These are phyloP conservation scores for Achlya flavicornis DNA, from an alignment of 2,888 invertebrate genomes.

Conservation along the genomic window DNA sequence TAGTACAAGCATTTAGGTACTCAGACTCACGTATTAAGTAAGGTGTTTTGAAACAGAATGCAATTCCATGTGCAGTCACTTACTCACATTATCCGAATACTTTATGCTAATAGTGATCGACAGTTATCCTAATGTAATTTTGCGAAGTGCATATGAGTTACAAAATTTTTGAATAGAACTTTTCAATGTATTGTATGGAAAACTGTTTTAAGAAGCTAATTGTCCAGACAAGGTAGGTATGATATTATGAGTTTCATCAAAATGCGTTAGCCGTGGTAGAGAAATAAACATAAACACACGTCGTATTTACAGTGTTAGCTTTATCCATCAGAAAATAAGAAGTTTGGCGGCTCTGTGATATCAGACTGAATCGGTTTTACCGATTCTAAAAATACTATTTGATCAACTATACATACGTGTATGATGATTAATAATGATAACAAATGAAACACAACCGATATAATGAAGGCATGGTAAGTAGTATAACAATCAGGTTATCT, in stretches of 20 bases:
- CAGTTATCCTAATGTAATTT: neutral
- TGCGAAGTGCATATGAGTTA: neutral
- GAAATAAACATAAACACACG: too few relatives aligned
- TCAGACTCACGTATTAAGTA: constrained; percentile 4
- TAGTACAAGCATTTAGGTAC: constrained; percentile 1
- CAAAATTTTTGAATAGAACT: neutral
- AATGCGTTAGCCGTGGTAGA: too few relatives aligned
- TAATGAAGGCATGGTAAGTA: neutral
- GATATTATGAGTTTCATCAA: too few relatives aligned
- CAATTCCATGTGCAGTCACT: neutral
- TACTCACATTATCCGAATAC: neutral
- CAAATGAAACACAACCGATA: neutral
- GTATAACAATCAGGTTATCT: too few relatives aligned
- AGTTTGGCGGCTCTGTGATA: too few relatives aligned
- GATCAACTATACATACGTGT: too few relatives aligned
- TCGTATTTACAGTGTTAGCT: too few relatives aligned
- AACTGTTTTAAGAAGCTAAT: too few relatives aligned
- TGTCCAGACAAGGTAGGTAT: too few relatives aligned
- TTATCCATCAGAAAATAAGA: too few relatives aligned
- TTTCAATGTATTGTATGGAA: neutral
- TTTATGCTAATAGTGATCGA: neutral
- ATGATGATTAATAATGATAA: neutral
- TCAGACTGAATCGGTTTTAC: too few relatives aligned
- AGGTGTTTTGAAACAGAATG: constrained; percentile 1
- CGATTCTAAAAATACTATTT: too few relatives aligned